Conservation (phyloP, 2,113 vertebrate genomes). For the Rhynchopsitta pachyrhyncha region DNA sequence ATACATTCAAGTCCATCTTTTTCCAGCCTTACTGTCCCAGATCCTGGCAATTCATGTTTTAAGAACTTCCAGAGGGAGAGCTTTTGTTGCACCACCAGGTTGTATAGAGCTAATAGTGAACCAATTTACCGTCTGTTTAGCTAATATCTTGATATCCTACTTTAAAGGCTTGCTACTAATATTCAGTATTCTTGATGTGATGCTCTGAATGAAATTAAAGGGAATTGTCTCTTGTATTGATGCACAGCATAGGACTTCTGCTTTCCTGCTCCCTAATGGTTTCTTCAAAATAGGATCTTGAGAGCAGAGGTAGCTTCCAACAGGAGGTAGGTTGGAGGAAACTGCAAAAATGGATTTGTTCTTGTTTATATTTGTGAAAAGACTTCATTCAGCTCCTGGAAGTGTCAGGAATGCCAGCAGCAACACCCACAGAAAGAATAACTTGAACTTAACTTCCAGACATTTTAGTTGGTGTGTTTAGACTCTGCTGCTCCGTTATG, state of each 20-base stretch:
- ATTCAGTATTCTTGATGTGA: not conserved
- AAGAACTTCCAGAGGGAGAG: not conserved
- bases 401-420: not conserved
- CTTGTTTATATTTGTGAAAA: not conserved
- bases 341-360: not conserved
- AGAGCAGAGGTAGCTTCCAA: not conserved
- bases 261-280: not conserved
- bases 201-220: not conserved
- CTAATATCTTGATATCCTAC: not conserved
- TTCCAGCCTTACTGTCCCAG: not conserved
- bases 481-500: not conserved
- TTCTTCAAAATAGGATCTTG: not conserved
- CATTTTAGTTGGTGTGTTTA: not conserved
- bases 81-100: not conserved
- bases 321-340: not conserved
- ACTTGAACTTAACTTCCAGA: not conserved
- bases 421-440: not conserved
- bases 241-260: not conserved
- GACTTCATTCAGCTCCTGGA: not conserved
- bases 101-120: not conserved
- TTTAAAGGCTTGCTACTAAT: not conserved
- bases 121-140: not conserved
- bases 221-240: not conserved
- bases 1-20: not conserved
- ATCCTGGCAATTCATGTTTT: not conserved